A percentile compares a stretch with the other conserved stretches of the same genome.
phyloP scores from a whole-genome alignment of 1,140 invertebrate species.

The Polypedilum vanderplanki region DNA sequence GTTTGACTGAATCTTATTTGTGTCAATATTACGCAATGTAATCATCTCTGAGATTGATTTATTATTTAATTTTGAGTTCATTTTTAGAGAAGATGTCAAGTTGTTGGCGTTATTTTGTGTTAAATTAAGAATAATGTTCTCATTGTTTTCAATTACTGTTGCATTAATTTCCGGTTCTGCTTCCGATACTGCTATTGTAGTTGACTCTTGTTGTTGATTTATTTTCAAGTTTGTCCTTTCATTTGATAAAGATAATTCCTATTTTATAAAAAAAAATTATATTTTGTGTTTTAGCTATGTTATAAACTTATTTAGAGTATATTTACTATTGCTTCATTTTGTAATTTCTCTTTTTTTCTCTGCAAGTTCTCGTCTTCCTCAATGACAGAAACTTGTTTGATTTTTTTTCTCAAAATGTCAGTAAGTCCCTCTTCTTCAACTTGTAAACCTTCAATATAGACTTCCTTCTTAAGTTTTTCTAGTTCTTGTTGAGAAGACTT shows the following conservation, averaged over 20 bases:
- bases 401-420: conserved; percentile 59
- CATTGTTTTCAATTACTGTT: conserved; percentile 29
- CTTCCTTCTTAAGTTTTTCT: conserved; percentile 69
- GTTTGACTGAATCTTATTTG: conserved; percentile 43
- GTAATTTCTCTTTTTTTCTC: not conserved
- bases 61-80: not conserved
- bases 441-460: conserved; percentile 67
- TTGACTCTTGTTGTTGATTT: conserved; percentile 24
- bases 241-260: conserved; percentile 9
- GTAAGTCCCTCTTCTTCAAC: conserved; percentile 73
- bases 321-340: conserved; percentile 21
- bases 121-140: conserved; percentile 24
- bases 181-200: conserved; percentile 24
- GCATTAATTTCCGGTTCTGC: conserved; percentile 25
- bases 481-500: conserved; percentile 62
- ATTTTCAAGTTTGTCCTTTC: conserved; percentile 3
- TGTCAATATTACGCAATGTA: conserved; percentile 39
- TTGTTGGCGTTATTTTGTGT: not conserved
- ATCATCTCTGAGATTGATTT: not conserved
- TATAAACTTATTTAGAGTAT: not conserved
- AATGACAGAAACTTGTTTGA: conserved; percentile 46
- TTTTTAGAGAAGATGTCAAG: not conserved
- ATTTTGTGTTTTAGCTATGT: not conserved
- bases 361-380: not conserved
- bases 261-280: conserved; percentile 9